Evolutionary conservation across 2,797 vertebrate genomes (phyloP), one percentile per base, ranked within the genome.

Genomic region (Myripristis murdjan): DNA sequence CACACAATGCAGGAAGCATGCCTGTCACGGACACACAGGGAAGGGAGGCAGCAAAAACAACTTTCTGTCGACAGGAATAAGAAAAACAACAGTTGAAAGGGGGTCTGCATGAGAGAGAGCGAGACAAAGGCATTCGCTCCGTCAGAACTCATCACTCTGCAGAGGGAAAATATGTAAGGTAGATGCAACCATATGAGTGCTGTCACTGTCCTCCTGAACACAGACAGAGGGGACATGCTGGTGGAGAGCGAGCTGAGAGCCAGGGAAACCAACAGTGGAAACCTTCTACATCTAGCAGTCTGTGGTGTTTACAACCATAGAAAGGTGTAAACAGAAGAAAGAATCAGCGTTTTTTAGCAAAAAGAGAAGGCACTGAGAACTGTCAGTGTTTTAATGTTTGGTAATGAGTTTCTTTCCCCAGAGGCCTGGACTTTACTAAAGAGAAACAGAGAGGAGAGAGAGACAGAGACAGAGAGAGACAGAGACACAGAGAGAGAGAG

Each of bases 1-100:
- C 67, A 84, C 75, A 85, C 73, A 69, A 57, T 77, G 71, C 81
- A 92, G 92, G 91, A 94, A 91, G 87, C 88, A 91, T 80, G 91
- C 87, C 90, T 92, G 90, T 91, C 89, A 87, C 82, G 83, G 89
- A 92, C 91, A 88, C 11, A 59, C 84, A 82, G 88, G 78, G 85
- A 91, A 90, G 75, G 79, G 84, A 93, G 89, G 85, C 89, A 88
- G 90, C 82, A 71, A 92, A 93, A 93, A 93, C 91, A 91, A 89
- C 88, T 90, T 92, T 91, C 88, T 92, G 90, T 93, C 88, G 83
- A 89, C 90, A 91, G 90, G 86, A 91, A 89, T 91, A 91, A 92
- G 89, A 90, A 92, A 93, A 92, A 92, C 89, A 91, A 85, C 80
- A 87, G 82, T 91, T 89, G 89, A 93, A 90, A 92, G 87, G 48